Evolutionary conservation across 2,113 vertebrate species (phyloP), one percentile per base, ranked within the genome.

Genomic region (Oxygymnocypris stewartii): DNA sequence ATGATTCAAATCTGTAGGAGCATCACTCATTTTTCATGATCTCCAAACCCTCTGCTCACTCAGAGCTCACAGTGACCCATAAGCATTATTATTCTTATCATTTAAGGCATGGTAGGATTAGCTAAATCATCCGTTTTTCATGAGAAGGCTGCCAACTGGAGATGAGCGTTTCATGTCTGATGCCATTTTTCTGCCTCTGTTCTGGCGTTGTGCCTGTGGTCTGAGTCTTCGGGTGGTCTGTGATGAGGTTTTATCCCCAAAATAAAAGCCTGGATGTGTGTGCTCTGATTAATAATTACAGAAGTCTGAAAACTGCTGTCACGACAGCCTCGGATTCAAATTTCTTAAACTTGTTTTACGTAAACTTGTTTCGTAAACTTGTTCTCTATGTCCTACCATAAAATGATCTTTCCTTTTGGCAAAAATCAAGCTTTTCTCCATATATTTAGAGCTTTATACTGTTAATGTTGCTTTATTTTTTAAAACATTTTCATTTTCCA

Each of bases 61-160:
- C 86, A 79, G 35, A 87, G n/a, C 74, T 35, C 71, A 11, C 16
- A 4, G 57, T 83, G 69, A 67, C 59, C 82, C 76, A 47, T 47
- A 35, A 51, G 28, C 31, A 51, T 73, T 84, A 84, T 63, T 63
- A 16, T 44, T 80, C 79, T 61, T 63, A 79, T 84, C 69, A 88
- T 69, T 83, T 82, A 84, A 84, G 54, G 40, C 77, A 47, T 65
- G 74, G 71, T 40, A 86, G 82, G 86, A 83, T 87, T 73, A 86
- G 82, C 37, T 35, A 84, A 82, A 77, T 63, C 47, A 23, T 63
- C 73, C 11, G 28, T 9, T 71, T 79, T 69, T 87, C 73, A 63
- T 69, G 71, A 84, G 74, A 86, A 76, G 61, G 44, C 18, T 81
- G 76, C 84, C 65, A 67, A 82, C 77, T 84, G 51, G 4, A 74